phyloP scores from a whole-genome alignment of 2,113 vertebrate genomes.

The Ailuropoda melanoleuca region DNA sequence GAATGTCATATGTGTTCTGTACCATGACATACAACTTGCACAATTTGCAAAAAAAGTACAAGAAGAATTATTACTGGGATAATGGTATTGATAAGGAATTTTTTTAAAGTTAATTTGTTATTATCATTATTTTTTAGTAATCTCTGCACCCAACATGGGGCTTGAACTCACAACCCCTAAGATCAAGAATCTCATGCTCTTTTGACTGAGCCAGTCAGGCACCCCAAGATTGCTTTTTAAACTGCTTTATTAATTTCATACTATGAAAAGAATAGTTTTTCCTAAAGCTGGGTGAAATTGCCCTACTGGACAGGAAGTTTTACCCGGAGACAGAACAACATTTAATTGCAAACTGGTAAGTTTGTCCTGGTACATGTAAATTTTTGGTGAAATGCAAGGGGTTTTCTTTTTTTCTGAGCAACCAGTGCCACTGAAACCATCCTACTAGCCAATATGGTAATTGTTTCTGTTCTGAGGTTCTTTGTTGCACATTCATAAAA shows the following conservation, averaged over 20 bases:
- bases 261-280: slow-evolving; percentile 42
- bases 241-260: slow-evolving; percentile 45
- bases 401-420: neutral
- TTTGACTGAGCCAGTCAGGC: neutral
- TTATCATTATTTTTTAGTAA: neutral
- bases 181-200: neutral
- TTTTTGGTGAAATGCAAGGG: neutral
- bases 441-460: neutral
- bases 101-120: neutral
- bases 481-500: neutral
- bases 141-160: neutral
- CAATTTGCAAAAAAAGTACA: neutral
- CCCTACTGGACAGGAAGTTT: slow-evolving; percentile 3
- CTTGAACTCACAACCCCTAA: neutral
- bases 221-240: slow-evolving; percentile 23
- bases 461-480: neutral
- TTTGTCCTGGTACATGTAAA: neutral
- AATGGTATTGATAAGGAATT: neutral
- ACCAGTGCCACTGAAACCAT: neutral
- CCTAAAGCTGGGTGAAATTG: neutral
- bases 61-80: neutral
- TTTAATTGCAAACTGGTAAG: slow-evolving; percentile 33
- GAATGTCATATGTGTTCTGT: neutral
- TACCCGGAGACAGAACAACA: slow-evolving; percentile 1
- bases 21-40: neutral